phyloP scores from a whole-genome alignment of 2,888 invertebrate species.

The Amaurobius ferox region DNA sequence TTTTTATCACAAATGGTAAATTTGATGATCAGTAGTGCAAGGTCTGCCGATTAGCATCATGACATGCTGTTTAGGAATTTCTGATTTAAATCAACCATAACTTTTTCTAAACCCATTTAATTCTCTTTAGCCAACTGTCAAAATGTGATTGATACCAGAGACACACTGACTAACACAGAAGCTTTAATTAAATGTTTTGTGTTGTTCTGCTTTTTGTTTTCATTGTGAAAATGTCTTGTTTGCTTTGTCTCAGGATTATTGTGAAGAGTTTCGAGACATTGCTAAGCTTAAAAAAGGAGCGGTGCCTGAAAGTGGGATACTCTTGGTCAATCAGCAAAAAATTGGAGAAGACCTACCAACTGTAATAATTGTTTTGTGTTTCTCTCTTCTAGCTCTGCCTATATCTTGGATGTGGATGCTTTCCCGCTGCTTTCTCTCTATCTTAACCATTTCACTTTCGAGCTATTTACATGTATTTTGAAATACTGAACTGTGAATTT shows the following conservation, averaged over 20 bases:
- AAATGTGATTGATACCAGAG: neutral
- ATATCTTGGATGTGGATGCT: conserved; percentile 38
- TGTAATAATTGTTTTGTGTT: conserved; percentile 79
- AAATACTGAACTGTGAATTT: too few species aligned
- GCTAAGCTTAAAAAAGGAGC: conserved; percentile 88
- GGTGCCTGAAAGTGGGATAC: conserved; percentile 93
- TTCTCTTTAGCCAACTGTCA: too few species aligned
- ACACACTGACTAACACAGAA: neutral
- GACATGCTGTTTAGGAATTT: too few species aligned
- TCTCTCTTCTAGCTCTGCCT: conserved; percentile 34
- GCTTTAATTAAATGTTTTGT: neutral
- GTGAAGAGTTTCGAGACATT: conserved; percentile 97
- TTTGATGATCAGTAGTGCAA: too few species aligned
- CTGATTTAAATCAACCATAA: too few species aligned
- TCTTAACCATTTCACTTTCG: neutral
- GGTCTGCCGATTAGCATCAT: too few species aligned
- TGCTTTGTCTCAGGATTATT: conserved; percentile 86
- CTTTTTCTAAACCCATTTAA: too few species aligned
- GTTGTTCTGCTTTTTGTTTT: conserved; percentile 20
- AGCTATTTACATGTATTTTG: too few species aligned
- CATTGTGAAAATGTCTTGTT: conserved; percentile 53
- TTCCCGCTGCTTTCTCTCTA: neutral
- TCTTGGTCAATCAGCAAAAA: conserved; percentile 95
- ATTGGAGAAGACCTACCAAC: conserved; percentile 97
- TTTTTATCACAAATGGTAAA: too few species aligned